A percentile compares a stretch with the other conserved stretches of the same genome.
Conservation (phyloP, 2,113 vertebrate species). For the Apteryx owenii region DNA sequence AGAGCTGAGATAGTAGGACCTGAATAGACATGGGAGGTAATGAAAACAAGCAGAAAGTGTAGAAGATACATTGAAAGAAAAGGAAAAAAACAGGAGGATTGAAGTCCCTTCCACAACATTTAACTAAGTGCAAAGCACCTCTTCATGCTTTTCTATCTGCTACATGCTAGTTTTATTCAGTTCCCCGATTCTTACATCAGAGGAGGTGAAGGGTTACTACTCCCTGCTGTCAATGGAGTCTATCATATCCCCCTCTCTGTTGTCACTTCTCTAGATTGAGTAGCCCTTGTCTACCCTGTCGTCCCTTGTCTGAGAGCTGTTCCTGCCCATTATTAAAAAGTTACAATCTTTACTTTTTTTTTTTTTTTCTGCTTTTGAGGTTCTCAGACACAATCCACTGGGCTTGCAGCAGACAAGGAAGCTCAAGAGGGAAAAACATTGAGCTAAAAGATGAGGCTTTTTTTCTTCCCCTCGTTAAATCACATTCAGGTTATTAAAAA, state of each 20-base stretch:
- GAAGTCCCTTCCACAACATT: background rate
- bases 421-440: background rate
- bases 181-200: background rate
- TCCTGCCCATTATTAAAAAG: background rate
- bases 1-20: background rate
- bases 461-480: background rate
- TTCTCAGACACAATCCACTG: background rate
- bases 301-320: background rate
- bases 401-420: background rate
- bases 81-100: background rate
- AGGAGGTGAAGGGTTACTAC: background rate
- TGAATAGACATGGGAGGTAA: background rate
- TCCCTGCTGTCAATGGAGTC: background rate
- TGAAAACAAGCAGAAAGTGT: background rate
- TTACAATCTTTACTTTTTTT: background rate
- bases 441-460: background rate
- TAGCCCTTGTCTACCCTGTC: background rate
- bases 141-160: background rate
- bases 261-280: background rate
- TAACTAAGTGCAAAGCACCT: background rate
- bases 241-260: background rate
- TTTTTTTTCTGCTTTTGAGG: background rate
- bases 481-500: background rate
- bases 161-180: background rate
- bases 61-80: background rate